These are phyloP conservation scores for Ericerus pela DNA, from an alignment of 1,140 invertebrate genomes.

Conservation along the genomic window DNA sequence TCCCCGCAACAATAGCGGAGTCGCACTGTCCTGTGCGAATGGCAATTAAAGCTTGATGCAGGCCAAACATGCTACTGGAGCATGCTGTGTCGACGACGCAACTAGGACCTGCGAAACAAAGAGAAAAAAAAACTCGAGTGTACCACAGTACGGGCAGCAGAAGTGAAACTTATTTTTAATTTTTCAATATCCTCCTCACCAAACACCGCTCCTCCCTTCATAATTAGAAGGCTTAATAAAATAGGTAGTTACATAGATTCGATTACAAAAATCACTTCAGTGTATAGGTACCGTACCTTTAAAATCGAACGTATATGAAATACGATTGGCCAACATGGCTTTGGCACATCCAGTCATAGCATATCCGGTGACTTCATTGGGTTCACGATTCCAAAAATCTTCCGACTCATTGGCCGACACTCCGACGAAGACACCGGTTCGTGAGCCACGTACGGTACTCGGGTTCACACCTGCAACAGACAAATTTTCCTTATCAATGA, in stretches of 20 bases:
- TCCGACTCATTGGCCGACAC: constrained; percentile 16
- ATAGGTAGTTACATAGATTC: neutral
- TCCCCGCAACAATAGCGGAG: constrained; percentile 45
- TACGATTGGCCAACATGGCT: constrained; percentile 49
- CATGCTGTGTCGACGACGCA: constrained; percentile 20
- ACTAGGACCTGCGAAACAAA: constrained; percentile 19
- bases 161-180: neutral
- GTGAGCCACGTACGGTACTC: constrained; percentile 33
- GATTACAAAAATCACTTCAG: neutral
- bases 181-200: neutral
- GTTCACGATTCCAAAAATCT: constrained; percentile 16
- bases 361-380: constrained; percentile 35
- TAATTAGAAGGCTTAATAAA: neutral
- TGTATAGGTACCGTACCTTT: constrained; percentile 33
- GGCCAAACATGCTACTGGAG: constrained; percentile 13
- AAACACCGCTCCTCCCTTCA: neutral
- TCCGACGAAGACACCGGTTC: constrained; percentile 42
- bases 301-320: constrained; percentile 47
- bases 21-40: constrained; percentile 43
- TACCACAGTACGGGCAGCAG: neutral
- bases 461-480: constrained; percentile 33
- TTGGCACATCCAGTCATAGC: constrained; percentile 45
- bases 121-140: neutral
- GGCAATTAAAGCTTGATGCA: constrained; percentile 33
- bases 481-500: no score